Evolutionary conservation across 2,113 vertebrate species (phyloP).

Genomic region (Carollia perspicillata): DNA sequence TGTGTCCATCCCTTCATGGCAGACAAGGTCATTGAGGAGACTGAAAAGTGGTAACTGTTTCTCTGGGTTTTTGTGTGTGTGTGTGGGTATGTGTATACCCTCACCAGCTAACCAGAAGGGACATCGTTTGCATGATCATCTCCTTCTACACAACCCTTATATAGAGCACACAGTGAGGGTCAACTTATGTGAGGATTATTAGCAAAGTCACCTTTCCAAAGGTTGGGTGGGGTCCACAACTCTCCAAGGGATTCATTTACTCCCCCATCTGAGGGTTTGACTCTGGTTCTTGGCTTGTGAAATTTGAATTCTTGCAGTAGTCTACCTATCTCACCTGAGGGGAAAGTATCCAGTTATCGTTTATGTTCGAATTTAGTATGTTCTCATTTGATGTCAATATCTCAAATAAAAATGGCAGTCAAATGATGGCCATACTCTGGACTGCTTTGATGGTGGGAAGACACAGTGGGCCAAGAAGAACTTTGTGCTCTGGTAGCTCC

Average conservation of each 20-base stretch:
- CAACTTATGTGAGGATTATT: background rate
- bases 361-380: background rate
- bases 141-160: background rate
- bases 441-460: background rate
- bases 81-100: background rate
- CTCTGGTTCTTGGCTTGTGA: background rate
- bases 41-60: background rate
- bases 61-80: background rate
- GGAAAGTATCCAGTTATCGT: background rate
- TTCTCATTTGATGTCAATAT: background rate
- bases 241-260: background rate
- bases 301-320: background rate
- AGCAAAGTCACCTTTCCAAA: conserved; percentile 29
- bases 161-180: background rate
- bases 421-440: background rate
- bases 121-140: background rate
- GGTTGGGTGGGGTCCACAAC: background rate
- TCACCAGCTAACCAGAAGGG: background rate
- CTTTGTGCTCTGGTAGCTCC: background rate
- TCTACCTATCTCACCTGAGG: background rate
- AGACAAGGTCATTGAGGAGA: background rate
- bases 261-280: conserved; percentile 28
- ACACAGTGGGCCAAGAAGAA: background rate
- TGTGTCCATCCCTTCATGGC: background rate
- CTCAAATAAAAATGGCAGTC: background rate